A percentile compares a stretch with the other conserved stretches of the same genome.
Conservation (phyloP, 2,797 vertebrate genomes). For the Labroides dimidiatus region DNA sequence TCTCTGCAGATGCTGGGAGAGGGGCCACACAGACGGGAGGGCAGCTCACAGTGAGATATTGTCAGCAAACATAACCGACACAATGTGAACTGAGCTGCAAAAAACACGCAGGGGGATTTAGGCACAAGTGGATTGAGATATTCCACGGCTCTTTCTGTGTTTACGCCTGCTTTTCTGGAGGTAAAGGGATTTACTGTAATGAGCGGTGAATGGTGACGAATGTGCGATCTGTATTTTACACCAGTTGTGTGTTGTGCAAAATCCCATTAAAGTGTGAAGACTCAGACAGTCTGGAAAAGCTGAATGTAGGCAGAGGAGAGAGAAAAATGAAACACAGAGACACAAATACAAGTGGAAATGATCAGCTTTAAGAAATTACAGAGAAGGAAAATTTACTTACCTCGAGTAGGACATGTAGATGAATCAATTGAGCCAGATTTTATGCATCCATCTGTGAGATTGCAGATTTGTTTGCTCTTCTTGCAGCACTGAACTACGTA, state of each 20-base stretch:
- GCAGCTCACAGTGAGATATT: conserved; percentile 63
- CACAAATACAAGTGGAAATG: neutral
- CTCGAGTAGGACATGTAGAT: neutral
- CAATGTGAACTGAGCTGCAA: conserved; percentile 53
- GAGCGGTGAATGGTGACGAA: conserved; percentile 61
- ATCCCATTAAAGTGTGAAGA: conserved; percentile 69
- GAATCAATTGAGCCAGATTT: neutral
- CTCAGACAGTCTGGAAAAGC: conserved; percentile 19
- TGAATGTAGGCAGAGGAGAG: conserved; percentile 11
- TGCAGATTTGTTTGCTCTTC: conserved; percentile 3
- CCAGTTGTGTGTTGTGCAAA: conserved; percentile 51
- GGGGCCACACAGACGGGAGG: conserved; percentile 70
- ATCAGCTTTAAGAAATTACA: neutral
- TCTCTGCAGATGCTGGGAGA: conserved; percentile 77
- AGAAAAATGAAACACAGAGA: neutral
- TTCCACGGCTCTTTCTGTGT: conserved; percentile 43
- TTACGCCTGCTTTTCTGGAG: conserved; percentile 48
- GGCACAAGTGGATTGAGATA: conserved; percentile 57
- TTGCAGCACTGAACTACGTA: conserved; percentile 4
- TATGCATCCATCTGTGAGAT: neutral
- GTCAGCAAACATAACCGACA: conserved; percentile 69
- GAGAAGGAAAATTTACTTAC: conserved; percentile 1
- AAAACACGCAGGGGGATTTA: conserved; percentile 50
- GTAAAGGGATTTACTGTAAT: conserved; percentile 72
- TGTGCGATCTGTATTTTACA: conserved; percentile 52